phyloP scores from a whole-genome alignment of 2,113 vertebrate species.

The Microtus oregoni region DNA sequence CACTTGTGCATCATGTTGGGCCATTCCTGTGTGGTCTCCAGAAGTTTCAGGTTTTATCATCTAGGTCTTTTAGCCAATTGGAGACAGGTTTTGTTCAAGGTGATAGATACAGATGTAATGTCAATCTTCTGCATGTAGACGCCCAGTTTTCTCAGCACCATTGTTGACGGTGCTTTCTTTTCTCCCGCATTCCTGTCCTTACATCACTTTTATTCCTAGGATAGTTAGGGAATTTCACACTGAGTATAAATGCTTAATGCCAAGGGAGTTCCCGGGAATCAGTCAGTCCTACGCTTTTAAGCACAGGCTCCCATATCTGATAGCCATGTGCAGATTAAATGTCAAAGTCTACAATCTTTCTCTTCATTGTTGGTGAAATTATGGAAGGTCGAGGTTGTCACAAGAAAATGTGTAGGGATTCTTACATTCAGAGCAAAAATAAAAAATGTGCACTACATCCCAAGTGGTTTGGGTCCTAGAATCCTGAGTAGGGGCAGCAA shows the following conservation, averaged over 20 bases:
- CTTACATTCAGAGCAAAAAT: constrained; percentile 26
- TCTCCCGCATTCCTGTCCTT: constrained; percentile 61
- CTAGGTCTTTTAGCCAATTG: neutral
- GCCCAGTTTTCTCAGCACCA: neutral
- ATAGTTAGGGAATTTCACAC: constrained; percentile 63
- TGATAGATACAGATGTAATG: neutral
- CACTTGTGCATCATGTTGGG: neutral
- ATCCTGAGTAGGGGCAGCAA: neutral
- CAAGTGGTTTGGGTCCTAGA: neutral
- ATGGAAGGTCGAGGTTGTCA: neutral
- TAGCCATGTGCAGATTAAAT: neutral
- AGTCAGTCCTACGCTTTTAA: neutral
- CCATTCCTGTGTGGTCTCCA: neutral
- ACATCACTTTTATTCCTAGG: constrained; percentile 65
- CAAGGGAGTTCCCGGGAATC: constrained; percentile 43
- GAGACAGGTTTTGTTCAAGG: neutral
- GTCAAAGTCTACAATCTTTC: neutral
- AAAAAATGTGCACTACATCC: neutral
- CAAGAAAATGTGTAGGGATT: constrained; percentile 47
- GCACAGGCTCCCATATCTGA: neutral
- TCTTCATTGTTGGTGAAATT: neutral
- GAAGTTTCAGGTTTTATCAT: neutral
- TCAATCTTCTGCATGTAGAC: neutral
- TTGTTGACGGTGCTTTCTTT: neutral
- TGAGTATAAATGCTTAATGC: constrained; percentile 39